Conservation (phyloP, 2,888 invertebrate species). For the Lottia gigantea region DNA sequence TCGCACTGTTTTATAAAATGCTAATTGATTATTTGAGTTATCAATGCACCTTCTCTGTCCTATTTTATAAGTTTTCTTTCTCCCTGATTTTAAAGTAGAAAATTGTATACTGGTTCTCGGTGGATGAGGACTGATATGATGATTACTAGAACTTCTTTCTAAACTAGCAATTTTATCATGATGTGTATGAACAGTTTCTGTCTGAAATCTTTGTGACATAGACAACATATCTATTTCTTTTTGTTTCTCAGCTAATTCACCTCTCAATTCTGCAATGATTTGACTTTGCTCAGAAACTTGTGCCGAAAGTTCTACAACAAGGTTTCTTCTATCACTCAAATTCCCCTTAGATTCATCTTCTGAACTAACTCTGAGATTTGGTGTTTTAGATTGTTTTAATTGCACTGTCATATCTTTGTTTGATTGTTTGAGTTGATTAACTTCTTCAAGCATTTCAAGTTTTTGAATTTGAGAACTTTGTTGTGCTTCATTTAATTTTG, state of each 20-base stretch:
- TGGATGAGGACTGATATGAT: neutral
- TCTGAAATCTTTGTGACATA: neutral
- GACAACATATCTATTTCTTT: neutral
- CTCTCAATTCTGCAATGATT: neutral
- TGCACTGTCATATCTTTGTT: neutral
- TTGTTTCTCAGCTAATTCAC: neutral
- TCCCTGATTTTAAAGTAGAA: neutral
- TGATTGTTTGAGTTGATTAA: neutral
- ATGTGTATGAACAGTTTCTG: too few species aligned
- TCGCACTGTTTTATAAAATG: neutral
- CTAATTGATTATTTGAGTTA: neutral
- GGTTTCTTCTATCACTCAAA: neutral
- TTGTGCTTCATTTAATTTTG: neutral
- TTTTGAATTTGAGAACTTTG: constrained; percentile 2
- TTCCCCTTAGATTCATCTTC: neutral
- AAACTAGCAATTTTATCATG: neutral
- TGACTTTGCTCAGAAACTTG: neutral
- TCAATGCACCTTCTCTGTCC: neutral
- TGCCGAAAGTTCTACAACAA: neutral
- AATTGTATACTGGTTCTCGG: neutral
- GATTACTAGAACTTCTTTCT: neutral
- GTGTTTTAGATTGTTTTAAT: neutral
- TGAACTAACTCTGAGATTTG: neutral
- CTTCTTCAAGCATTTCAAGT: neutral
- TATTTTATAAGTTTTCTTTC: neutral